Percentiles rank a stretch among this genome's conserved stretches.
phyloP scores from a whole-genome alignment of 37 sponge, comb jelly and placozoan species.

The Petrosia ficiformis region DNA sequence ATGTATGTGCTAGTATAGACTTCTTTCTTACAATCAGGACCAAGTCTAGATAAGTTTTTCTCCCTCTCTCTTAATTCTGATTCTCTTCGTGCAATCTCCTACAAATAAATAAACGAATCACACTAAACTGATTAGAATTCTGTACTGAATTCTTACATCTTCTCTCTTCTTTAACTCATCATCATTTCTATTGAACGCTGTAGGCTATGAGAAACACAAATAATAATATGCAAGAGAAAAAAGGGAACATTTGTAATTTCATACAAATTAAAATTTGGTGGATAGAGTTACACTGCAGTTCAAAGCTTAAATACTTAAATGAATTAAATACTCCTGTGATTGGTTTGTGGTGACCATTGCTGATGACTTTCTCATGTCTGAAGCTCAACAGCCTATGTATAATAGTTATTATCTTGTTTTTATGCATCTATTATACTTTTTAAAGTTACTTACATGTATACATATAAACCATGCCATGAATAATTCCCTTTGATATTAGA shows the following conservation, averaged over 20 bases:
- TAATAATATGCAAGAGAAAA: not conserved
- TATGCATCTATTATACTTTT: no score
- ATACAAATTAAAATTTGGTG: no score
- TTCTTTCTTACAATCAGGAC: slow-evolving; percentile 13
- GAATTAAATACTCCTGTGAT: no score
- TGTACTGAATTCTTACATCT: slow-evolving; percentile 18
- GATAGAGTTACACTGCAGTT: no score
- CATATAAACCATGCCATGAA: no score
- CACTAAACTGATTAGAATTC: not conserved
- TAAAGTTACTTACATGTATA: no score
- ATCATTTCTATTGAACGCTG: slow-evolving; percentile 13
- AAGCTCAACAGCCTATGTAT: no score
- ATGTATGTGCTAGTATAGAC: not conserved
- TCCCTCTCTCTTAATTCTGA: slow-evolving; percentile 40
- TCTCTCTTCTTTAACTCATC: slow-evolving; percentile 41
- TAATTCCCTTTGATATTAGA: no score
- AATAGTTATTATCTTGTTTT: no score
- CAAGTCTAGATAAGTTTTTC: slow-evolving; percentile 37
- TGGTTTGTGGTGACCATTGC: no score
- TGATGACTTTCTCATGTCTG: no score
- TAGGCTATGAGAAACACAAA: slow-evolving; percentile 9
- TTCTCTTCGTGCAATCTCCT: slow-evolving; percentile 62
- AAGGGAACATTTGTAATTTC: not conserved
- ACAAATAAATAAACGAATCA: not conserved
- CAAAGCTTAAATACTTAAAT: no score